phyloP scores from a whole-genome alignment of 1,140 invertebrate species.

The Heliconius hermathena region DNA sequence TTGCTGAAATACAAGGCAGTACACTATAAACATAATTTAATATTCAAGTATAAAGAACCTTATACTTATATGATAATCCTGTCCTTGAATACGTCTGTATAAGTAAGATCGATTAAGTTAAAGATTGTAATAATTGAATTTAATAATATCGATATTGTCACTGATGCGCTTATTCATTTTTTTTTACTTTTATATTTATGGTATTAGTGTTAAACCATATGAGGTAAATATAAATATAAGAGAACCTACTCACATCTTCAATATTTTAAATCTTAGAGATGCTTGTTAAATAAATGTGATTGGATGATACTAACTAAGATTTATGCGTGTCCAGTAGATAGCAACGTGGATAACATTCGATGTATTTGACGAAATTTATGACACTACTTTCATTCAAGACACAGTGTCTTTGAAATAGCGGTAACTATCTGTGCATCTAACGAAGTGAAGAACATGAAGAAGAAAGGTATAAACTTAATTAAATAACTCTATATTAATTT shows the following conservation, averaged over 20 bases:
- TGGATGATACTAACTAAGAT: no score
- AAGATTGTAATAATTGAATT: slow-evolving; percentile 28
- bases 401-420: no score
- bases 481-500: not conserved
- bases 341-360: no score
- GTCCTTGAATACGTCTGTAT: not conserved
- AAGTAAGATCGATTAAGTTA: slow-evolving; percentile 24
- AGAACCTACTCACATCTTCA: not conserved
- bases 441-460: not conserved
- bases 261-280: not conserved
- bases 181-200: slow-evolving; percentile 20
- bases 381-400: no score
- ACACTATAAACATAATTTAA: not conserved
- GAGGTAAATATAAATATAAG: not conserved
- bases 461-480: no score
- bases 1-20: not conserved
- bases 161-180: not conserved
- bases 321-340: no score
- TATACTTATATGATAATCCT: not conserved
- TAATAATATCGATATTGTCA: slow-evolving; percentile 27
- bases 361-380: no score
- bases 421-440: not conserved
- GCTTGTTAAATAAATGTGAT: not conserved
- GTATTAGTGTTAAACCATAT: not conserved
- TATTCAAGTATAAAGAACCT: not conserved